Conservation (phyloP, 2,797 vertebrate species). For the Leontopithecus rosalia region DNA sequence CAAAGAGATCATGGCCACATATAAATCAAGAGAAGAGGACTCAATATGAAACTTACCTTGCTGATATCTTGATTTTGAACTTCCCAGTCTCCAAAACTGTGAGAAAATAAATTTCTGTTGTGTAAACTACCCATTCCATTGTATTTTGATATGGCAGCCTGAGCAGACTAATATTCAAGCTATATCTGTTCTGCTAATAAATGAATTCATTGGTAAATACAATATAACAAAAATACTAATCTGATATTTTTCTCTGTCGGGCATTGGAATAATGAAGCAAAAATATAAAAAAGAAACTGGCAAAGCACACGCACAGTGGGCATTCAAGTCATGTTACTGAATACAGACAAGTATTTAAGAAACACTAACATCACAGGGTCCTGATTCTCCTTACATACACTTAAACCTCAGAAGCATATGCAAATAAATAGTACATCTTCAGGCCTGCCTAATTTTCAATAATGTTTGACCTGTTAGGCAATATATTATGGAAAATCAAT, state of each 20-base stretch:
- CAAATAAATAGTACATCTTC: background rate
- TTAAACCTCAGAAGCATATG: background rate
- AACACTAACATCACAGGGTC: background rate
- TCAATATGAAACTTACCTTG: background rate
- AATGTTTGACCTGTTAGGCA: background rate
- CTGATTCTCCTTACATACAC: background rate
- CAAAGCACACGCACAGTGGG: background rate
- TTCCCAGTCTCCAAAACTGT: background rate
- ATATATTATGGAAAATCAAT: slow-evolving; percentile 16
- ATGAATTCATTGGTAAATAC: background rate
- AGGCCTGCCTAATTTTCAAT: slow-evolving; percentile 18
- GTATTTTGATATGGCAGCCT: background rate
- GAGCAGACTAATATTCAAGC: background rate
- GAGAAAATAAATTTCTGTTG: background rate
- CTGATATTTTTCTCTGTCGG: background rate
- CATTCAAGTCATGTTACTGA: background rate
- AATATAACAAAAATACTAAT: background rate
- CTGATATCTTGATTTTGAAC: background rate
- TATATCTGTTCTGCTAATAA: background rate
- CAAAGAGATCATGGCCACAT: background rate
- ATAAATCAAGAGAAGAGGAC: background rate
- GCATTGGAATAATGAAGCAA: background rate
- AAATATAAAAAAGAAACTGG: background rate
- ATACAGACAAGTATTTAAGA: background rate
- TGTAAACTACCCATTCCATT: background rate